A percentile compares a stretch with the other conserved stretches of the same genome.
These are phyloP conservation scores for Philereme vetulata DNA, from an alignment of 2,888 invertebrate genomes.

Conservation along the genomic window DNA sequence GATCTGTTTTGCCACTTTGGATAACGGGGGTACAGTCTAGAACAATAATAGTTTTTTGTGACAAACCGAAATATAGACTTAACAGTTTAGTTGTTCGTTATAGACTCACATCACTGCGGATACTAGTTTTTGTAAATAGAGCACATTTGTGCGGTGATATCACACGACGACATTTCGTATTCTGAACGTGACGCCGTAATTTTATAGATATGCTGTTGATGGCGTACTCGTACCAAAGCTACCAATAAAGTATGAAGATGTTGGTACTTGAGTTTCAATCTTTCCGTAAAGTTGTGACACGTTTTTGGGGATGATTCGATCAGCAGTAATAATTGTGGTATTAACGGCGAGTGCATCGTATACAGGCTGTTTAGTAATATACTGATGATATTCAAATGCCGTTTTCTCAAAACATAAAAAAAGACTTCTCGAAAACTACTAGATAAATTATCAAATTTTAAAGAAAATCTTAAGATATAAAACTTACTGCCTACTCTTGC, in stretches of 20 bases:
- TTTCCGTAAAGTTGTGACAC: background rate
- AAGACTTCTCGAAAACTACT: too few species aligned
- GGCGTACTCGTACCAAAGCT: background rate
- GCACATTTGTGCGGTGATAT: background rate
- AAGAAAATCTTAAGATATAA: too few species aligned
- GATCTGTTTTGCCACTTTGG: too few species aligned
- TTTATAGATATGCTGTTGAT: background rate
- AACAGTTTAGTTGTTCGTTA: background rate
- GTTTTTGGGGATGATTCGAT: slow-evolving; percentile 3
- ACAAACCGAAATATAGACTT: background rate
- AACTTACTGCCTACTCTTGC: too few species aligned
- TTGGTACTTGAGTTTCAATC: background rate
- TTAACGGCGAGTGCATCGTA: background rate
- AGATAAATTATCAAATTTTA: too few species aligned
- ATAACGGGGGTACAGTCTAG: too few species aligned
- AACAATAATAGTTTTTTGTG: too few species aligned
- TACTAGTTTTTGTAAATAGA: background rate
- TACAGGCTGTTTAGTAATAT: too few species aligned
- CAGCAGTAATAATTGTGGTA: background rate
- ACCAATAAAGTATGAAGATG: background rate
- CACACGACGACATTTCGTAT: slow-evolving; percentile 2
- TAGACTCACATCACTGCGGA: background rate
- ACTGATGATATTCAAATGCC: too few species aligned
- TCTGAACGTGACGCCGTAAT: background rate
- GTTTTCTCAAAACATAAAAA: too few species aligned